Percentiles rank a stretch among this genome's conserved stretches.
These are phyloP conservation scores for Recurvirostra avosetta DNA, from an alignment of 2,113 vertebrate species.

Conservation along the genomic window DNA sequence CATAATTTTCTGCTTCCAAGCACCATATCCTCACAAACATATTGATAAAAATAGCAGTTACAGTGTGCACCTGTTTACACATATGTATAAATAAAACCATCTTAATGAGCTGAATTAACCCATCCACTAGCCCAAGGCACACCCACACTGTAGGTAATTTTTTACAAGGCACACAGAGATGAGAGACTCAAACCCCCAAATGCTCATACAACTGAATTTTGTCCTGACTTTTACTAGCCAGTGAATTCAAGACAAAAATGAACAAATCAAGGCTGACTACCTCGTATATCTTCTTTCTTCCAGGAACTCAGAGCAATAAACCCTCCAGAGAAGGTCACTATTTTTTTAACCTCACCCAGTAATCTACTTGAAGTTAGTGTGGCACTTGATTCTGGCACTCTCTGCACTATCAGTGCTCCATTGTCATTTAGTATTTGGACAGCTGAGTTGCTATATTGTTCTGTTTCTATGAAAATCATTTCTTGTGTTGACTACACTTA, in stretches of 20 bases:
- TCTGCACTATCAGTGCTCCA: neutral
- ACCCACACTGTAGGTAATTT: neutral
- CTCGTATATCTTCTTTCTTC: neutral
- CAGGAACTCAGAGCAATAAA: neutral
- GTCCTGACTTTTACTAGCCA: neutral
- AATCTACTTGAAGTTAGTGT: neutral
- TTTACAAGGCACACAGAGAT: neutral
- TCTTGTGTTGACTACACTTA: slow-evolving; percentile 71
- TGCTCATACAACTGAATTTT: neutral
- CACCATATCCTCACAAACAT: neutral
- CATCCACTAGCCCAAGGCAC: neutral
- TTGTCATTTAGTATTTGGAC: neutral
- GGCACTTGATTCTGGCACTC: neutral
- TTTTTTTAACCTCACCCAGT: neutral
- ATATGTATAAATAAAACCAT: neutral
- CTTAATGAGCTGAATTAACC: neutral
- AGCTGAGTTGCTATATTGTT: slow-evolving; percentile 58
- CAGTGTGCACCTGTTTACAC: neutral
- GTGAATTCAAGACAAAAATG: neutral
- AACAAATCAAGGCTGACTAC: neutral
- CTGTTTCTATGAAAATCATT: slow-evolving; percentile 76
- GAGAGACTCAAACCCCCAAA: neutral
- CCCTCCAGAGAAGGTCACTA: neutral
- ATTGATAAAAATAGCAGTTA: neutral
- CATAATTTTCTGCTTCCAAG: neutral